Evolutionary conservation across 2,113 vertebrate genomes (phyloP), one percentile per base, ranked within the genome.

Genomic region (Ammodytes dubius): DNA sequence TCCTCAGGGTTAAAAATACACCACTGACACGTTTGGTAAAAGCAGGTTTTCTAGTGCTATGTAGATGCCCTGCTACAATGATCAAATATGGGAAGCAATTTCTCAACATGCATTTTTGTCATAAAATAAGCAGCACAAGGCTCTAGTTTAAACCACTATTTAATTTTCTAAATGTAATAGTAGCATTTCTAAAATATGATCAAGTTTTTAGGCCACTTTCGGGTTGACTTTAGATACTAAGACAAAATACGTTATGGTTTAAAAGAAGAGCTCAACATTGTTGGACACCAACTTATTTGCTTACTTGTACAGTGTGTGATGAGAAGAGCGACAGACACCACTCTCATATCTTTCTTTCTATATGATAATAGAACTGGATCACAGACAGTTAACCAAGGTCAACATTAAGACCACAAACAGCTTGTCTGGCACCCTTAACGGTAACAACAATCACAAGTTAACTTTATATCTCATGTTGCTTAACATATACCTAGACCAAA

Each of bases 1-100:
- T 77, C 79, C 78, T 84, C 78, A 84, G 88, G 87, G 84, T 74
- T 81, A 81, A 91, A 27, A 27, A 27, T 27, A 85, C 75, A 92
- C 52, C 84, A 83, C 82, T 84, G 87, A 91, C 91, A 88, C 86
- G 52, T 91, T 74, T 73, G 75, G 67, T 79, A 73, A 71, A 75
- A 84, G 64, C 77, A 87, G 77, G 81, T 85, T 88, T 85, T 78
- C 14, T 42, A 66, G 57, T 53, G 81, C 61, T 59, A 56, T 49
- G 56, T 6, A 78, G 70, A 84, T 47, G 61, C 35, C 17, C 27
- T 53, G 45, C n/a, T 77, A 45, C 35, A 71, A 84, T 37, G 79
- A 78, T 70, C 75, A 70, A 47, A 77, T 70, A 43, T 15, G 3
- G 37, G 19, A 46, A 6, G 27, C 47, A 40, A 47, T 39, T 7